These are phyloP conservation scores for Hemicrepidius hirtus DNA, from an alignment of 2,888 invertebrate species.

Conservation along the genomic window DNA sequence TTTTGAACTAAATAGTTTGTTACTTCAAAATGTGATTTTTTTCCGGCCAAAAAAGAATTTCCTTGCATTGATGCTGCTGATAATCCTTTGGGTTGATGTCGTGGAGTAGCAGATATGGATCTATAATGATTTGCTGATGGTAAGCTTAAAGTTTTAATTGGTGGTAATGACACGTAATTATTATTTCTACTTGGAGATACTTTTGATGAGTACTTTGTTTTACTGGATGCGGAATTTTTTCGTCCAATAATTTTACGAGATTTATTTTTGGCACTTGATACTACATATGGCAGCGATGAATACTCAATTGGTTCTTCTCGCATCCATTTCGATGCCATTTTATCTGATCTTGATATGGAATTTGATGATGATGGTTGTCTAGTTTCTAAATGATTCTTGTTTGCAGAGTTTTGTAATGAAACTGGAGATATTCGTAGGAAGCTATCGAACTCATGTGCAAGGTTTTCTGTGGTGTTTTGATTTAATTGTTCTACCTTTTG, in stretches of 20 bases:
- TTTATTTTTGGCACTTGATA: constrained; percentile 55
- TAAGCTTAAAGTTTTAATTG: constrained; percentile 59
- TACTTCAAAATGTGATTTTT: constrained; percentile 2
- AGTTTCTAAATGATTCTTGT: constrained; percentile 33
- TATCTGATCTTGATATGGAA: constrained; percentile 52
- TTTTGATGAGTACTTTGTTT: constrained; percentile 42
- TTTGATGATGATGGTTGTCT: constrained; percentile 41
- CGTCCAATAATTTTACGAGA: constrained; percentile 32
- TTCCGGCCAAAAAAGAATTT: not conserved
- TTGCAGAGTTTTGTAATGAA: constrained; percentile 24
- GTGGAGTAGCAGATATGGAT: constrained; percentile 67
- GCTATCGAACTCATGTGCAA: constrained; percentile 30
- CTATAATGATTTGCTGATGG: constrained; percentile 60
- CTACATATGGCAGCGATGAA: constrained; percentile 64
- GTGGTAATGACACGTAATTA: constrained; percentile 62
- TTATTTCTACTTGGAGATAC: constrained; percentile 52
- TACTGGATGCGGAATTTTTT: constrained; percentile 35
- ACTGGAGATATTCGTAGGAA: constrained; percentile 44
- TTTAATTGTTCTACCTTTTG: not conserved
- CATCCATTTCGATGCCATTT: constrained; percentile 55
- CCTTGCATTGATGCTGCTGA: constrained; percentile 46
- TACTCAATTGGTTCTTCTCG: constrained; percentile 56
- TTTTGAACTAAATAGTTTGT: constrained; percentile 2
- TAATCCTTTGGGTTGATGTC: constrained; percentile 55
- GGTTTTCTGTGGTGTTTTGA: constrained; percentile 15